Conservation (phyloP, 2,797 vertebrate genomes). For the Ambastaia sidthimunki region DNA sequence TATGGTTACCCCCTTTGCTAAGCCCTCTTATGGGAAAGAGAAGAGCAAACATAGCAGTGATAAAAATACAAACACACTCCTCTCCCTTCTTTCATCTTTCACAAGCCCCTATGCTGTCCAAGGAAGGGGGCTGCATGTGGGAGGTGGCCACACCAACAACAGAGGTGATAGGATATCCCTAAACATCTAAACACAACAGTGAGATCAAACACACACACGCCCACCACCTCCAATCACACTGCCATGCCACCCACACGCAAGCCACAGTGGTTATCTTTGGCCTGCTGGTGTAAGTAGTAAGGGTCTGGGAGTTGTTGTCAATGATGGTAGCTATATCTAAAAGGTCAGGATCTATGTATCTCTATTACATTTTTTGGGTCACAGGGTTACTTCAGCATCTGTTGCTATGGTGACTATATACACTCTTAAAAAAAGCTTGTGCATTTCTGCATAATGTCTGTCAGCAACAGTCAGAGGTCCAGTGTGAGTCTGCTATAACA, state of each 20-base stretch:
- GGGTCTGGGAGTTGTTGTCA: conserved; percentile 18
- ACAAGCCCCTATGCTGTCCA: conserved; percentile 60
- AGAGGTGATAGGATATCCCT: conserved; percentile 84
- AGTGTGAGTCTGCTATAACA: not conserved
- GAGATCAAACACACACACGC: conserved; percentile 75
- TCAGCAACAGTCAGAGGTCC: conserved; percentile 11
- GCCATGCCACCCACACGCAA: conserved; percentile 79
- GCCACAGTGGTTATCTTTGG: conserved; percentile 78
- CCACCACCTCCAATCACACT: conserved; percentile 46
- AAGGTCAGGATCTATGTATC: conserved; percentile 51
- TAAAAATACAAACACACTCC: conserved; percentile 81
- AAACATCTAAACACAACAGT: conserved; percentile 84
- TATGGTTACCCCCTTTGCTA: conserved; percentile 73
- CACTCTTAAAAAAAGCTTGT: conserved; percentile 56
- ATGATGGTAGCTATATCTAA: not conserved
- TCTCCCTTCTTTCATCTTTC: conserved; percentile 74
- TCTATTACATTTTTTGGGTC: conserved; percentile 52
- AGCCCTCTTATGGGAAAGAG: conserved; percentile 69
- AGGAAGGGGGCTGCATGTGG: conserved; percentile 45
- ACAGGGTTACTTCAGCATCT: conserved; percentile 64
- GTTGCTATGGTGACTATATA: conserved; percentile 59
- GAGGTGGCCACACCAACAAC: conserved; percentile 74
- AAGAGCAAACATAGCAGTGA: conserved; percentile 76
- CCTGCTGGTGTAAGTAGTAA: conserved; percentile 72
- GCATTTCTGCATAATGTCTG: not conserved